A percentile compares a stretch with the other conserved stretches of the same genome.
Conservation (phyloP, 2,888 invertebrate species). For the Cephus runcator region DNA sequence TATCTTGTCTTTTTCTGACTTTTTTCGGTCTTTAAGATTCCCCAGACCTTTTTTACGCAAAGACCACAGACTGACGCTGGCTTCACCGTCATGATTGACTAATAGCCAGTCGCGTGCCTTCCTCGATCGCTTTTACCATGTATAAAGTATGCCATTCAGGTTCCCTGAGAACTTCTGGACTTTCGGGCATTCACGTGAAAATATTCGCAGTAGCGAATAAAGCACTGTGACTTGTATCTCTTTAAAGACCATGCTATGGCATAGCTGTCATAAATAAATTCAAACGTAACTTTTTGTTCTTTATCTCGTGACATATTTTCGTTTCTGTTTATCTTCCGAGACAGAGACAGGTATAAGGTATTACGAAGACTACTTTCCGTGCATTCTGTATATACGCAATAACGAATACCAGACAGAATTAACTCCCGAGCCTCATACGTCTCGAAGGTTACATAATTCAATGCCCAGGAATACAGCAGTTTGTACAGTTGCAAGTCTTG, state of each 20-base stretch:
- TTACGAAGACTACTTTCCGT: no score
- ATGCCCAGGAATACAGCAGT: conserved; percentile 40
- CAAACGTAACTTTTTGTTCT: background rate
- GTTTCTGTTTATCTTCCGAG: no score
- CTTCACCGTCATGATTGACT: background rate
- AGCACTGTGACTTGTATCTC: background rate
- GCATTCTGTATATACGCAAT: background rate
- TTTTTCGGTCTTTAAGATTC: background rate
- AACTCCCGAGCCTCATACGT: background rate
- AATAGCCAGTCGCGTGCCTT: background rate
- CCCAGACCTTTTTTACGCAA: background rate
- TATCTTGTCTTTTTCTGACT: background rate
- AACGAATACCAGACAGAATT: background rate
- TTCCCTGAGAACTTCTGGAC: background rate
- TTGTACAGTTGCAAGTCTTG: conserved; percentile 42
- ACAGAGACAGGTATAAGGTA: no score
- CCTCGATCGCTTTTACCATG: background rate
- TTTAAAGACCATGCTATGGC: background rate
- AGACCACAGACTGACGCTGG: background rate
- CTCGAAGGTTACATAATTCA: conserved; percentile 33
- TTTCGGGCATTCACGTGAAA: background rate
- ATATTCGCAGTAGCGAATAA: background rate
- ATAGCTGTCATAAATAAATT: background rate
- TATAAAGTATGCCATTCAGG: background rate
- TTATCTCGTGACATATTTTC: background rate